Evolutionary conservation across 1,140 invertebrate genomes (phyloP), one percentile per base, ranked within the genome.

Genomic region (Calliopsis andreniformis): DNA sequence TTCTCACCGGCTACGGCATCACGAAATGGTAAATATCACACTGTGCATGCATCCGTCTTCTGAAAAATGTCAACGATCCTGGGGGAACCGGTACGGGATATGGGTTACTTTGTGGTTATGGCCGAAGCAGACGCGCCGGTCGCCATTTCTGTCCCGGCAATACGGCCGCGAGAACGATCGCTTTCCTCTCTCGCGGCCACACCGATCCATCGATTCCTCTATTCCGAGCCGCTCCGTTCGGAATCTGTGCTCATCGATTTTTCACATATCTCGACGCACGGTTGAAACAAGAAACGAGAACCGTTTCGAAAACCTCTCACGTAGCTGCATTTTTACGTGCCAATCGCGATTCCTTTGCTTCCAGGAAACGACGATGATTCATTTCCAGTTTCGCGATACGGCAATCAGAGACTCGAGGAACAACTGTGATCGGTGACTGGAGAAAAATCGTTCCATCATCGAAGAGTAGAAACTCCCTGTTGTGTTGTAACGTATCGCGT

Each of bases 141-240:
- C 90, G 90, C 89, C 90, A 91, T 91, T 91, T 90, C 87, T 88
- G 66, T 79, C 84, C 87, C 86, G 86, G 86, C 85, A 49, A 85
- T 83, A 83, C 76, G 66, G n/a, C 80, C 70, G 76, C 59, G 28
- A 64, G 42, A 64, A 47, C 58, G 59, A 58, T 51, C 42, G 53
- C 72, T 76, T 53, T 76, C 72, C 69, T 69, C 64, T 23, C 69
- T 76, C 45, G 35, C n/a, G 12, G 53, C 45, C 43, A 42, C 23
- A 23, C 30, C 56, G 23, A 28, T 72, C 58, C 10, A 55, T 28
- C n/a, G 7, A 72, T 71, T 28, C 63, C 25, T 3, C 64, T 55
- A 23, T 32, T 28, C 6, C 16, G 0, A 45, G n/a, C 28, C 12
- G 12, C 8, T 47, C 10, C 18, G 2, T 20, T 45, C 20, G 20